Conservation (phyloP, 2,113 vertebrate species). For the Pantherophis guttatus region DNA sequence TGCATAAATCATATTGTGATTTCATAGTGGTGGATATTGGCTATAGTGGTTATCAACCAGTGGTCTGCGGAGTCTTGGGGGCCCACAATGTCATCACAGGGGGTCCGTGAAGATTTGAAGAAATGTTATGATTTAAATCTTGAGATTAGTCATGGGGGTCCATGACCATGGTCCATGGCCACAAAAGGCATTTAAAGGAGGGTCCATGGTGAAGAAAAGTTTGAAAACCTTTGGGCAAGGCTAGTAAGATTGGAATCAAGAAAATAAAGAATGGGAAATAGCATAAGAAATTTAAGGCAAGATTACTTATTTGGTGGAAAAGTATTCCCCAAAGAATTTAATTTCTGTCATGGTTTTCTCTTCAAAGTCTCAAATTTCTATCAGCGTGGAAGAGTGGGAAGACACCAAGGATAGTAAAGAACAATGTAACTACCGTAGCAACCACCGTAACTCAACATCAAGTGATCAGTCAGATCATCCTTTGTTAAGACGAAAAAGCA, state of each 20-base stretch:
- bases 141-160: neutral
- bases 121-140: neutral
- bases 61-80: neutral
- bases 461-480: conserved; percentile 83
- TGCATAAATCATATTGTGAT: neutral
- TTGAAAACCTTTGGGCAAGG: neutral
- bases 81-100: neutral
- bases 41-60: neutral
- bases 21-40: neutral
- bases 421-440: conserved; percentile 66
- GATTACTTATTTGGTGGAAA: neutral
- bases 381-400: conserved; percentile 85
- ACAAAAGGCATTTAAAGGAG: neutral
- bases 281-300: neutral
- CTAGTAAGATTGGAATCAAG: neutral
- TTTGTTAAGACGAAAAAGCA: conserved; percentile 84
- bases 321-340: conserved; percentile 20
- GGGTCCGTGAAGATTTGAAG: neutral
- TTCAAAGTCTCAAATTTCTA: conserved; percentile 85
- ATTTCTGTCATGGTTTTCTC: conserved; percentile 22
- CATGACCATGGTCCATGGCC: neutral
- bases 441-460: conserved; percentile 76
- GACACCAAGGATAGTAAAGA: conserved; percentile 84
- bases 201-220: neutral
- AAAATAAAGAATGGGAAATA: neutral